Evolutionary conservation across 2,797 vertebrate species (phyloP), one percentile per base, ranked within the genome.

Genomic region (Fratercula arctica): DNA sequence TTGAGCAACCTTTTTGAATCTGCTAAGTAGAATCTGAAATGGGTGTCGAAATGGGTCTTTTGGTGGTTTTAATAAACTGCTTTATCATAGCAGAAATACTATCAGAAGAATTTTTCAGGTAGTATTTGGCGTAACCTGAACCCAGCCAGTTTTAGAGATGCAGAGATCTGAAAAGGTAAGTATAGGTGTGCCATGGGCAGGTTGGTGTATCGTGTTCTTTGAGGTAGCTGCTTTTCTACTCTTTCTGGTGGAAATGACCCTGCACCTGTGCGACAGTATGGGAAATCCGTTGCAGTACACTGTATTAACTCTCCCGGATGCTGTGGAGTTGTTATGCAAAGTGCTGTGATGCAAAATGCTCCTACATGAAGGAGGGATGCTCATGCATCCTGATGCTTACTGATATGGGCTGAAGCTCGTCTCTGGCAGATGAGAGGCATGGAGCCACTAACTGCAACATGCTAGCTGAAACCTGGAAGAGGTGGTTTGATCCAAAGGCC

Each of bases 281-380:
- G 63, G 50, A 78, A 24, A 24, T 64, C 41, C 13, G 15, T 9
- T 60, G 51, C 25, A 74, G 72, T 25, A 67, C 6, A 3, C 31
- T n/a, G 67, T 3, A 29, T 56, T 31, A 78, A 31, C 61, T 51
- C 75, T 81, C 19, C n/a, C 8, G 60, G 37, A 14, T 72, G 61
- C 25, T 20, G 0, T 13, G 29, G 64, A 45, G 48, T 60, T 87
- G 76, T 51, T 50, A 59, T 1, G 1, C 18, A 8, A 90, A 66
- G 16, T 17, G 23, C 64, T 43, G 3, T 56, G 28, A 28, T n/a
- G 28, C 23, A 60, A 7, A 75, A 13, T 68, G 48, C 31, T 75
- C 8, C 51, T 31, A 2, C 0, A 0, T n/a, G 41, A 48, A 74
- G 39, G 33, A 74, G 26, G 54, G 77, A 15, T 73, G 60, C 39